Conservation (phyloP, 2,113 vertebrate species). For the Gymnogyps californianus region DNA sequence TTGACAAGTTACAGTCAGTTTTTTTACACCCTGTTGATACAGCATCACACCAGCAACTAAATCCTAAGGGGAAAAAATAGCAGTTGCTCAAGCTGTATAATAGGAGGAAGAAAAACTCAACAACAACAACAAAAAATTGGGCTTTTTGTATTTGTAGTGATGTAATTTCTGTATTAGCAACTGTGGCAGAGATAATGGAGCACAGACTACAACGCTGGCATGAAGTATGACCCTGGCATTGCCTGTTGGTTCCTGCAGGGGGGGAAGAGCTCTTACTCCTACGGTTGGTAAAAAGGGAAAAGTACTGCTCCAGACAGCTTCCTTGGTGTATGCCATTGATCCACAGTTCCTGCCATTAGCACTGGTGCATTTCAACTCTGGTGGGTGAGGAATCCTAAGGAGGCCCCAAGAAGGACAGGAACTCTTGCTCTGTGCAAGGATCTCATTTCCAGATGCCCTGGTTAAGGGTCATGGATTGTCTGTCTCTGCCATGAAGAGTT, state of each 20-base stretch:
- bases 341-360: neutral
- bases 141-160: neutral
- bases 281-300: neutral
- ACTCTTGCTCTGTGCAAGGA: neutral
- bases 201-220: accelerated
- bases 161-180: neutral
- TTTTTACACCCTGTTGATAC: neutral
- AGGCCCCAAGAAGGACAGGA: neutral
- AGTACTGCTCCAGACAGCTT: neutral
- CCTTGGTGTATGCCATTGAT: accelerated
- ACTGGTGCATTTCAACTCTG: neutral
- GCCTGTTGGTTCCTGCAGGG: neutral
- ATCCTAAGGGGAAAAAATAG: neutral
- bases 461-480: neutral
- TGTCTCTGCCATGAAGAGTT: neutral
- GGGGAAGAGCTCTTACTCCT: neutral
- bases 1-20: neutral
- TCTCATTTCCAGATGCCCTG: neutral
- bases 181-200: neutral
- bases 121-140: neutral
- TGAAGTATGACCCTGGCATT: accelerated
- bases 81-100: neutral
- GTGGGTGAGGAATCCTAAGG: neutral
- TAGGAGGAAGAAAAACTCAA: neutral
- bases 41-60: neutral